Conservation (phyloP, 2,888 invertebrate species). For the Macrosiphum euphorbiae region DNA sequence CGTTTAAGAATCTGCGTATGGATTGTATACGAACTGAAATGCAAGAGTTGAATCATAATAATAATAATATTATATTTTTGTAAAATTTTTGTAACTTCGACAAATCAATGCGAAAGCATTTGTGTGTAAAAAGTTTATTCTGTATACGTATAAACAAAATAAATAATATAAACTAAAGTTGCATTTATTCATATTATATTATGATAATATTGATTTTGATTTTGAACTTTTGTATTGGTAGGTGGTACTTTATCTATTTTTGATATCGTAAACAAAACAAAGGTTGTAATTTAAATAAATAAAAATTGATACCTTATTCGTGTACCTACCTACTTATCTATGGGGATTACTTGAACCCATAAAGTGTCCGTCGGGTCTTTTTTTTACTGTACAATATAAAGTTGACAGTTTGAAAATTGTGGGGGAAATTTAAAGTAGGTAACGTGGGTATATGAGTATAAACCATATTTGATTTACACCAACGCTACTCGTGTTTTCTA, state of each 20-base stretch:
- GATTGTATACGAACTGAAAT: no score
- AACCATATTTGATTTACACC: neutral
- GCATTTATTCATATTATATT: neutral
- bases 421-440: neutral
- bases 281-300: conserved; percentile 2
- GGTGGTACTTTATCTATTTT: neutral
- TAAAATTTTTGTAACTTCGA: neutral
- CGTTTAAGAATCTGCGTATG: neutral
- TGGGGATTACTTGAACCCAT: neutral
- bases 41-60: no score
- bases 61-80: neutral
- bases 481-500: neutral
- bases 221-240: neutral
- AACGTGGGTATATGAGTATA: neutral
- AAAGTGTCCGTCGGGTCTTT: neutral
- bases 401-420: neutral
- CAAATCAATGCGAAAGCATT: neutral
- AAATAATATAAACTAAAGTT: neutral
- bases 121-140: neutral
- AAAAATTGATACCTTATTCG: neutral
- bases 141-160: neutral
- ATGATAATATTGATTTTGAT: neutral
- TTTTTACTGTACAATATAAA: conserved; percentile 12
- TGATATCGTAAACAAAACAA: conserved; percentile 6
- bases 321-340: no score